Evolutionary conservation across 2,888 invertebrate species (phyloP).

Genomic region (Steromphala cineraria): DNA sequence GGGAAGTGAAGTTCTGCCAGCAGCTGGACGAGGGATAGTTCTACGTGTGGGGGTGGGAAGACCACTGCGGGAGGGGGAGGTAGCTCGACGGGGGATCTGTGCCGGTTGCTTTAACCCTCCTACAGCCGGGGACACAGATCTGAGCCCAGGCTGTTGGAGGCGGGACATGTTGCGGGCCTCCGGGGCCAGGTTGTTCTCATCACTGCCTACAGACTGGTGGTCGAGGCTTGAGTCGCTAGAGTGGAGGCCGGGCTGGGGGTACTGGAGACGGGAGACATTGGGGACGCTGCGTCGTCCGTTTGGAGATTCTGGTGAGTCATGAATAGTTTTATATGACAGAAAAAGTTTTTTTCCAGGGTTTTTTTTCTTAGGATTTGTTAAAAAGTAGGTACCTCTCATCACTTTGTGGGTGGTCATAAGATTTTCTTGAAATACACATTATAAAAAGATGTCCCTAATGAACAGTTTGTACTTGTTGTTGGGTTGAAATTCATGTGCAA

Average conservation of each 20-base stretch:
- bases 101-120: slow-evolving; percentile 50
- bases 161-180: slow-evolving; percentile 40
- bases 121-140: slow-evolving; percentile 36
- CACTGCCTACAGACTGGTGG: slow-evolving; percentile 52
- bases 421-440: no score
- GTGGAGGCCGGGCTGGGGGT: slow-evolving; percentile 51
- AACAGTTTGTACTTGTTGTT: no score
- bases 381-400: no score
- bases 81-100: slow-evolving; percentile 43
- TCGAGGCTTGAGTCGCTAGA: slow-evolving; percentile 67
- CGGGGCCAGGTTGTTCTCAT: slow-evolving; percentile 49
- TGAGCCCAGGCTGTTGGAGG: slow-evolving; percentile 43
- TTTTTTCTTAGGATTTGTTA: no score
- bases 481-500: no score
- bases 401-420: no score
- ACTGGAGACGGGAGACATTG: slow-evolving; percentile 59
- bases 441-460: no score
- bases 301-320: slow-evolving; percentile 46
- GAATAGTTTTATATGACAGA: no score
- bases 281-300: slow-evolving; percentile 61
- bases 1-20: slow-evolving; percentile 54
- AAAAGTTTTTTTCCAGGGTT: no score
- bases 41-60: slow-evolving; percentile 63
- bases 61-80: slow-evolving; percentile 63
- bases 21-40: slow-evolving; percentile 56